Base-by-base conservation (phyloP, 64 coral and sea anemone genomes). In the Stichodactyla mertensii region DNA sequence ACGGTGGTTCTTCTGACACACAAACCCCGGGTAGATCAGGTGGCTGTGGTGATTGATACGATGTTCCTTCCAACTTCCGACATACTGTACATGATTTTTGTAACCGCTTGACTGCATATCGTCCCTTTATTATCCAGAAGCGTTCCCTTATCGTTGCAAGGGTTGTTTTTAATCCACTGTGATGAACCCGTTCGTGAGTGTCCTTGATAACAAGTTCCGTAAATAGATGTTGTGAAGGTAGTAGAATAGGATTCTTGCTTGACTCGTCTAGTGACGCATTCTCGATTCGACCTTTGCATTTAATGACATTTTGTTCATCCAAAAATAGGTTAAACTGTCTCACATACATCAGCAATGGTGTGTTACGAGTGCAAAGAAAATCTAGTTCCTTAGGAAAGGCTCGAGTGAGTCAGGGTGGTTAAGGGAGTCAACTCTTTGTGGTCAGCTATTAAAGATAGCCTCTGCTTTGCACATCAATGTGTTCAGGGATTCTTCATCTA, bases 261-360 rank as follows among this genome's bases (percentile, higher is more conserved):
- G 54, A 18, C 24, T 54, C 4, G 8, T 88, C 74, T 16, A 80
- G 57, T 27, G 55, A 23, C 7, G 60, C 60, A 62, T 16, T 62
- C 60, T 62, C 9, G 16, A 89, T 19, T 70, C 87, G 61, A 26
- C 87, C 87, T 28, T 89, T 89, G 61, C 79, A 89, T 55, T 62
- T 83, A 5, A 83, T n/a, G 23, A 89, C 60, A n/a, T 80, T 80
- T 12, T 69, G 19, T 55, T 70, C 52, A 56, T 88, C 87, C 53
- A 58, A 31, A 61, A 82, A 88, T 59, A 88, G 27, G 51, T 52
- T 27, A 24, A 87, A 78, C 57, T 87, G 86, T 15, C 26, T 78
- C 20, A 87, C 71, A 78, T 78, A 87, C 23, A 78, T 52, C 10
- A 54, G 86, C 57, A 54, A 31, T 26, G 55, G 78, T 78, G 86